A percentile compares a stretch with the other conserved stretches of the same genome.
These are phyloP conservation scores for Verasper variegatus DNA, from an alignment of 2,113 vertebrate species.

Conservation along the genomic window DNA sequence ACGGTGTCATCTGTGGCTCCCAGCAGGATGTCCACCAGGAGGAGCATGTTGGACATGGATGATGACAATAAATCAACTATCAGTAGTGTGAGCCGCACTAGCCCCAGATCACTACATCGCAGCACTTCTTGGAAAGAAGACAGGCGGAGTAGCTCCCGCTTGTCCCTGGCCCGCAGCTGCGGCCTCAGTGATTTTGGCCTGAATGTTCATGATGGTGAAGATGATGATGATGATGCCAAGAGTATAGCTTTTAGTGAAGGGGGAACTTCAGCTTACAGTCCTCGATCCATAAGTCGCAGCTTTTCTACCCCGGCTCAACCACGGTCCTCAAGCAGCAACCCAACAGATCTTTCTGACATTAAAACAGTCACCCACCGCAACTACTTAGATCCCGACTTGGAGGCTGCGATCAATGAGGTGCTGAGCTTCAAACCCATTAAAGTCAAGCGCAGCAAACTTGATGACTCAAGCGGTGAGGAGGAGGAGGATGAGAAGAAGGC, in stretches of 20 bases:
- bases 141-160: slow-evolving; percentile 74
- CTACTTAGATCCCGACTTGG: slow-evolving; percentile 94
- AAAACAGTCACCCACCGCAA: slow-evolving; percentile 85
- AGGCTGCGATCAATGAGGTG: slow-evolving; percentile 96
- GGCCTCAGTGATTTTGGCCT: slow-evolving; percentile 86
- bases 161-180: slow-evolving; percentile 87
- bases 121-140: slow-evolving; percentile 87
- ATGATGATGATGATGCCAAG: slow-evolving; percentile 74
- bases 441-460: slow-evolving; percentile 88
- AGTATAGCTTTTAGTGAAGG: slow-evolving; percentile 82
- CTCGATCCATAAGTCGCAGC: slow-evolving; percentile 86
- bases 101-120: slow-evolving; percentile 83
- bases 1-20: slow-evolving; percentile 82
- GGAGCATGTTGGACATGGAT: slow-evolving; percentile 79
- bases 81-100: slow-evolving; percentile 87
- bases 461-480: slow-evolving; percentile 84
- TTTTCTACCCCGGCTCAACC: slow-evolving; percentile 88
- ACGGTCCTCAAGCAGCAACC: slow-evolving; percentile 69
- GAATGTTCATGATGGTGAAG: slow-evolving; percentile 66
- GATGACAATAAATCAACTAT: slow-evolving; percentile 85
- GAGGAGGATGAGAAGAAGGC: slow-evolving; percentile 65
- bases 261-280: slow-evolving; percentile 81
- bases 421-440: slow-evolving; percentile 91
- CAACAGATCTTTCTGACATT: slow-evolving; percentile 60
- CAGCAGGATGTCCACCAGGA: slow-evolving; percentile 86